A percentile compares a stretch with the other conserved stretches of the same genome.
Evolutionary conservation across 2,113 vertebrate genomes (phyloP).

Genomic region (Pithys albifrons): DNA sequence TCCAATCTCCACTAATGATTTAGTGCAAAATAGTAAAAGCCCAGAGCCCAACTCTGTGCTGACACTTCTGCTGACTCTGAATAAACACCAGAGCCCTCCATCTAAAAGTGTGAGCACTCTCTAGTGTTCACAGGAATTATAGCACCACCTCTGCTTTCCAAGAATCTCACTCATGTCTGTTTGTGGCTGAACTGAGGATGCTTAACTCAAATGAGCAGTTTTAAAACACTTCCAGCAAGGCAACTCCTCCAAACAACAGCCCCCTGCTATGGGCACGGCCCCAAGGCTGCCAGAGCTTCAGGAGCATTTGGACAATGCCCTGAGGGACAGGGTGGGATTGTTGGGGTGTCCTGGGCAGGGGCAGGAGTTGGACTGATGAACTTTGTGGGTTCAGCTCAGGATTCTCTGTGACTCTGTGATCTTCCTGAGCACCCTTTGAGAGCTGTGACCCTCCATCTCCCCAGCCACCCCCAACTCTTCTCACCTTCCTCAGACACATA

Average conservation of each 20-base stretch:
- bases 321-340: neutral
- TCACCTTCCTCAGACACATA: conserved; percentile 87
- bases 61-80: neutral
- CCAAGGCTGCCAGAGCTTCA: neutral
- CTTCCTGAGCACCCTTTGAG: neutral
- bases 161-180: neutral
- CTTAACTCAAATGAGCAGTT: neutral
- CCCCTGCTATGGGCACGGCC: neutral
- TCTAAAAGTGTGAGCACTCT: conserved; percentile 18
- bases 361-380: fast-evolving
- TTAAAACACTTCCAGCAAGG: neutral
- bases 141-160: neutral
- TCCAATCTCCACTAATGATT: neutral
- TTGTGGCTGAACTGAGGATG: neutral
- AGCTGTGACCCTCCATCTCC: neutral
- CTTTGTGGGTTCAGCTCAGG: fast-evolving
- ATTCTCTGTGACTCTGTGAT: neutral
- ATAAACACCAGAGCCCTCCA: neutral
- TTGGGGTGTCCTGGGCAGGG: neutral
- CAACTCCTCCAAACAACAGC: neutral
- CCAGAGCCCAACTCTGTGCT: neutral
- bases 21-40: neutral
- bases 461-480: neutral
- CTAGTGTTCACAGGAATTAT: conserved; percentile 30
- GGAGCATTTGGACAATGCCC: fast-evolving